Evolutionary conservation across 2,797 vertebrate genomes (phyloP), one percentile per base, ranked within the genome.

Genomic region (Peromyscus aztecus): DNA sequence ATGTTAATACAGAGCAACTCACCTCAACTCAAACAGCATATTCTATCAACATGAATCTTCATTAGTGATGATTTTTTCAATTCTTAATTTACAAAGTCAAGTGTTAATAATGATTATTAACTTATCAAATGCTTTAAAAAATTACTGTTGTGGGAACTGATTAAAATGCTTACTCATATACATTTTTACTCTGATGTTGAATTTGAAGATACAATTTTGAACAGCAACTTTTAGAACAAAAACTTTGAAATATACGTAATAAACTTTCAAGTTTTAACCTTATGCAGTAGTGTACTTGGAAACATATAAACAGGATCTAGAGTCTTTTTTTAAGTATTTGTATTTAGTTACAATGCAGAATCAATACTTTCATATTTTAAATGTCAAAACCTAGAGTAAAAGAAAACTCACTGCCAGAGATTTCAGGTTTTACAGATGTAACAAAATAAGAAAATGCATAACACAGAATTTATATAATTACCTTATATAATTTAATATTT

Each of bases 1-100:
- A 19, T 61, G 40, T 34, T 73, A 91, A n/a, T 55, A 90, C 80
- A 14, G 4, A 97, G 97, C 86, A 31, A 61, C 61, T 85, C 61
- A 0, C 1, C 37, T 94, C 61, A 97, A 94, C 89, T 43, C n/a
- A 57, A 71, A 52, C 10, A 83, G 27, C 37, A 77, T 71, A 63
- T 90, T 34, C 24, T 40, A 84, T n/a, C 31, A 71, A 55, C n/a
- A 52, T 37, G 71, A 83, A n/a, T 59, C 29, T 88, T 59, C 17
- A 27, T 67, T 46, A 59, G 16, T 27, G 9, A 29, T 0, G 1
- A 46, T 84, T 90, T 89, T 29, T 71, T 94, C 71, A 67, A 46
- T 85, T 67, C 67, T 93, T 89, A 67, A 81, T 77, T 46, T 75
- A 71, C 59, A 16, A 91, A 93, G 55, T 7, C 76, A 80, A 87